These are phyloP conservation scores for Muraenolepis orangiensis DNA, from an alignment of 2,797 vertebrate genomes.

Conservation along the genomic window DNA sequence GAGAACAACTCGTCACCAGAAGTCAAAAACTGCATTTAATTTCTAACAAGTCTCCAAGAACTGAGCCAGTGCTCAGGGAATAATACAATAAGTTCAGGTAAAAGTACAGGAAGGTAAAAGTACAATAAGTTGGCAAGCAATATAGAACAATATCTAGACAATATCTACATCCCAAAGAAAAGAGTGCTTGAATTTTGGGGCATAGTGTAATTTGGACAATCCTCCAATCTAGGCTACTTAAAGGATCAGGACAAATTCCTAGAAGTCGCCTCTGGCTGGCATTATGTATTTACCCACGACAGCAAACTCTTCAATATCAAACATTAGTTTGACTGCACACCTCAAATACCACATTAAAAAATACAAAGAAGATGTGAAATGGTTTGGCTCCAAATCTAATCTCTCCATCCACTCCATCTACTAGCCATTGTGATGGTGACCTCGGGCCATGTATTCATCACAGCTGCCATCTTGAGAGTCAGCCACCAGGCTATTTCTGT, in stretches of 20 bases:
- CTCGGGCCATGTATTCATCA: slow-evolving; percentile 70
- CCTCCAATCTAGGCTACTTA: slow-evolving; percentile 66
- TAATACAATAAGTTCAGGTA: too few relatives aligned
- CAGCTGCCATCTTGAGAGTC: slow-evolving; percentile 57
- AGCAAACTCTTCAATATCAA: slow-evolving; percentile 31
- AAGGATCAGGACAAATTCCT: slow-evolving; percentile 61
- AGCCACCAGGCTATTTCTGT: slow-evolving; percentile 68
- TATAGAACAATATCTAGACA: too few relatives aligned
- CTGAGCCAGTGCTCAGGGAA: too few relatives aligned
- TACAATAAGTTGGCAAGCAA: too few relatives aligned
- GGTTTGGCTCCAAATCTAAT: slow-evolving; percentile 16
- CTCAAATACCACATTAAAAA: slow-evolving; percentile 25
- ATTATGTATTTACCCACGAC: slow-evolving; percentile 50
- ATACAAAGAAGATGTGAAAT: slow-evolving; percentile 24
- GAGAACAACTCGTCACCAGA: too few relatives aligned
- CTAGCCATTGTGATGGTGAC: slow-evolving; percentile 66
- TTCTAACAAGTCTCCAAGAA: too few relatives aligned
- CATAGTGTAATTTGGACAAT: slow-evolving; percentile 39
- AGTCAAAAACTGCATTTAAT: too few relatives aligned
- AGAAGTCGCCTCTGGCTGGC: slow-evolving; percentile 25
- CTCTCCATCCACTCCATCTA: slow-evolving; percentile 6
- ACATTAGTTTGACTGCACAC: slow-evolving; percentile 24
- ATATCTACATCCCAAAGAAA: slow-evolving; percentile 45
- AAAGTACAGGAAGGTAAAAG: too few relatives aligned
- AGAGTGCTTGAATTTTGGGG: slow-evolving; percentile 51